Conservation (phyloP, 2,888 invertebrate species). For the Campoletis raptor region DNA sequence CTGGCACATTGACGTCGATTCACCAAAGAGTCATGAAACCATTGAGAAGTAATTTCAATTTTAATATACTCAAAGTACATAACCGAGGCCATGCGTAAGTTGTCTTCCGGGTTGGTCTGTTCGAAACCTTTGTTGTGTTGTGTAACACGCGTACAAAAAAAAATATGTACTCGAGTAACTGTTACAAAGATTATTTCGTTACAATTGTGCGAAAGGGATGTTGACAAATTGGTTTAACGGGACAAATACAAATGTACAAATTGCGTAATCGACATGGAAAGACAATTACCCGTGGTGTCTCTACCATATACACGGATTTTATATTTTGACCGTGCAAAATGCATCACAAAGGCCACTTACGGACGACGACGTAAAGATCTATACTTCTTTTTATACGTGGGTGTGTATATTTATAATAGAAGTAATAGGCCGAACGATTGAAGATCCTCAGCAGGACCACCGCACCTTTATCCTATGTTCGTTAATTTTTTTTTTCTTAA, state of each 20-base stretch:
- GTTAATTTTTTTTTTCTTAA: slow-evolving; percentile 7
- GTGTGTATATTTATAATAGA: neutral
- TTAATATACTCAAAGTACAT: slow-evolving; percentile 43
- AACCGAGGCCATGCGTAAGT: slow-evolving; percentile 51
- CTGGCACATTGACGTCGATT: slow-evolving; percentile 48
- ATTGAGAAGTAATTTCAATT: slow-evolving; percentile 31
- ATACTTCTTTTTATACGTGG: neutral
- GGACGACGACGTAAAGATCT: slow-evolving; percentile 40
- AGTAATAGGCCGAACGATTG: slow-evolving; percentile 53
- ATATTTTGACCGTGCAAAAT: slow-evolving; percentile 23
- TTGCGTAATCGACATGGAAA: slow-evolving; percentile 22
- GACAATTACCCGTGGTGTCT: slow-evolving; percentile 6
- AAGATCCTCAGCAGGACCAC: slow-evolving; percentile 15
- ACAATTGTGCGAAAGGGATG: slow-evolving; percentile 8
- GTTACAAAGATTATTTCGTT: neutral
- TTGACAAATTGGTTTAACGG: neutral
- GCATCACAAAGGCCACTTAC: slow-evolving; percentile 64
- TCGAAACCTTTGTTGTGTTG: neutral
- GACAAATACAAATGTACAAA: slow-evolving; percentile 61
- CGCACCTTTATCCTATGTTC: slow-evolving; percentile 37
- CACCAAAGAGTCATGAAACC: slow-evolving; percentile 53
- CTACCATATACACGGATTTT: slow-evolving; percentile 9
- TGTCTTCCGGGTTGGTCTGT: slow-evolving; percentile 6
- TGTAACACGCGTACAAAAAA: neutral
- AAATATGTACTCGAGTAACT: neutral